Evolutionary conservation across 2,888 invertebrate species (phyloP).

Genomic region (Agrotis clavis): DNA sequence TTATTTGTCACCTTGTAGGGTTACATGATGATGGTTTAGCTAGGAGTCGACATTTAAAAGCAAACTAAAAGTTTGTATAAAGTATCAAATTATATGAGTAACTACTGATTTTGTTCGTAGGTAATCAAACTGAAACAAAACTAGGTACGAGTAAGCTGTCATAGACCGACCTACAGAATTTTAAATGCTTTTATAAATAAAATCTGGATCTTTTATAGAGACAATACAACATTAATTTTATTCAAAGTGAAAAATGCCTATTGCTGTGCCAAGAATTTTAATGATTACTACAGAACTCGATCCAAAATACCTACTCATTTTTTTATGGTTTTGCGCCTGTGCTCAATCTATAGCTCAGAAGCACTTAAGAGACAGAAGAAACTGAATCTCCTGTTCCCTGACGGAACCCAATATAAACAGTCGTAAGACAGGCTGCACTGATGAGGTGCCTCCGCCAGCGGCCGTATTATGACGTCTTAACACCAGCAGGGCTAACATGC

Average conservation of each 20-base stretch:
- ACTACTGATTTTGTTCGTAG: conserved; percentile 4
- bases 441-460: too few species aligned
- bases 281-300: not conserved
- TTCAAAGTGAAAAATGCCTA: not conserved
- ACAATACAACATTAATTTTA: not conserved
- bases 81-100: not conserved
- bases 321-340: too few species aligned
- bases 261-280: not conserved
- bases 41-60: not conserved
- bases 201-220: not conserved
- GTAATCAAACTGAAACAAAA: not conserved
- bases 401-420: too few species aligned
- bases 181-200: conserved; percentile 1
- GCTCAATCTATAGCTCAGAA: too few species aligned
- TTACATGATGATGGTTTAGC: not conserved
- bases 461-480: too few species aligned
- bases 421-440: too few species aligned
- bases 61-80: not conserved
- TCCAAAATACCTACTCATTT: not conserved
- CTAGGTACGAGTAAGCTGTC: not conserved
- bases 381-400: too few species aligned
- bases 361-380: too few species aligned
- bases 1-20: not conserved
- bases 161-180: not conserved
- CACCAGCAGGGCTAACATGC: too few species aligned